phyloP scores from a whole-genome alignment of 2,797 vertebrate species.

The Enteromius thamalakanensis region DNA sequence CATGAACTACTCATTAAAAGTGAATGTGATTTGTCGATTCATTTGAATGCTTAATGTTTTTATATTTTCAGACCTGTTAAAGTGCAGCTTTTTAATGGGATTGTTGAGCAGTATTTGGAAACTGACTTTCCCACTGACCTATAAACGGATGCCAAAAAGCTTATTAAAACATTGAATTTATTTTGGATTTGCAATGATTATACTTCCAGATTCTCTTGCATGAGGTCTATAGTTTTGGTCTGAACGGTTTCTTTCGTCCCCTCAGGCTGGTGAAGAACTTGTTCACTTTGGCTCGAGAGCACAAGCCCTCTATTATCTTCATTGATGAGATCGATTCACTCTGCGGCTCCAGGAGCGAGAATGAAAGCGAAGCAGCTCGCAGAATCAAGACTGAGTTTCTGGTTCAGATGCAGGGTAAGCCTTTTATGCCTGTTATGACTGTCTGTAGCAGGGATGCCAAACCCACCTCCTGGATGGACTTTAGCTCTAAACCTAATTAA shows the following conservation, averaged over 20 bases:
- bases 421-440: background rate
- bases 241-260: background rate
- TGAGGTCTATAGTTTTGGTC: background rate
- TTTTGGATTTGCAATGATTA: background rate
- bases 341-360: slow-evolving; percentile 95
- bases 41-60: background rate
- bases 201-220: background rate
- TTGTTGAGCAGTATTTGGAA: background rate
- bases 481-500: background rate
- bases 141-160: background rate
- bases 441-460: background rate
- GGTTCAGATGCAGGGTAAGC: slow-evolving; percentile 96
- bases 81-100: background rate
- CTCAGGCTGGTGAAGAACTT: slow-evolving; percentile 94
- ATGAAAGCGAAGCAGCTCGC: slow-evolving; percentile 96
- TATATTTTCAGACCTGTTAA: background rate
- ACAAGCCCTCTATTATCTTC: slow-evolving; percentile 98
- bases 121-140: background rate
- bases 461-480: background rate
- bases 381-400: slow-evolving; percentile 98
- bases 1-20: background rate
- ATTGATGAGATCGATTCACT: slow-evolving; percentile 98
- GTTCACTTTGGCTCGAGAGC: slow-evolving; percentile 92
- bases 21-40: background rate
- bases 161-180: background rate